These are phyloP conservation scores for Aelia acuminata DNA, from an alignment of 2,888 invertebrate genomes.

Conservation along the genomic window DNA sequence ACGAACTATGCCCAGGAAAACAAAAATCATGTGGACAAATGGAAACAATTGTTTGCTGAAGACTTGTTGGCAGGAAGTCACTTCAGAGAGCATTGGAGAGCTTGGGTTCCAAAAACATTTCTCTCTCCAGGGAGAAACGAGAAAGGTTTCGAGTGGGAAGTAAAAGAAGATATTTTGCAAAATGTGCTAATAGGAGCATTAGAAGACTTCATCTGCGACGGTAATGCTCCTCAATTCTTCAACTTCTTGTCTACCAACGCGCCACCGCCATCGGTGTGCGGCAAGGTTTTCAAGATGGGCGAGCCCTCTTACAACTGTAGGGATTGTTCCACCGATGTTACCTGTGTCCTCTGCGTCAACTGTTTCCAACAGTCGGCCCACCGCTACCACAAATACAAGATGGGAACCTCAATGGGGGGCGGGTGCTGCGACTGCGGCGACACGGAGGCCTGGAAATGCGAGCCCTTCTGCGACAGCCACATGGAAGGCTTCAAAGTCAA, in stretches of 20 bases:
- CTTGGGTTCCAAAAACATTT: slow-evolving; percentile 78
- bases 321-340: slow-evolving; percentile 97
- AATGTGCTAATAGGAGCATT: slow-evolving; percentile 79
- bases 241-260: slow-evolving; percentile 64
- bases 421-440: slow-evolving; percentile 98
- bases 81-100: slow-evolving; percentile 81
- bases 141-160: slow-evolving; percentile 80
- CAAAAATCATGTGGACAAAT: not conserved
- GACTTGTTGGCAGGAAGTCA: slow-evolving; percentile 69
- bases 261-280: slow-evolving; percentile 89
- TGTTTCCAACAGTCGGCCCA: slow-evolving; percentile 98
- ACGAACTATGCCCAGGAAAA: not conserved
- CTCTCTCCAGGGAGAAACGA: slow-evolving; percentile 79
- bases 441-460: slow-evolving; percentile 90
- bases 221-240: slow-evolving; percentile 69
- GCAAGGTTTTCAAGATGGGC: slow-evolving; percentile 94
- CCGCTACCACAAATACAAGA: slow-evolving; percentile 91
- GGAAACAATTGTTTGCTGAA: slow-evolving; percentile 26
- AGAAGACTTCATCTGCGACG: slow-evolving; percentile 86
- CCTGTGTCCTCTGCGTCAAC: slow-evolving; percentile 97
- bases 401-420: slow-evolving; percentile 94
- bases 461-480: slow-evolving; percentile 88
- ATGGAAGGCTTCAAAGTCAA: slow-evolving; percentile 69
- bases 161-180: slow-evolving; percentile 81
- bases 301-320: slow-evolving; percentile 98